Evolutionary conservation across 2,888 invertebrate species (phyloP).

Genomic region (Drosophila melanosoma): DNA sequence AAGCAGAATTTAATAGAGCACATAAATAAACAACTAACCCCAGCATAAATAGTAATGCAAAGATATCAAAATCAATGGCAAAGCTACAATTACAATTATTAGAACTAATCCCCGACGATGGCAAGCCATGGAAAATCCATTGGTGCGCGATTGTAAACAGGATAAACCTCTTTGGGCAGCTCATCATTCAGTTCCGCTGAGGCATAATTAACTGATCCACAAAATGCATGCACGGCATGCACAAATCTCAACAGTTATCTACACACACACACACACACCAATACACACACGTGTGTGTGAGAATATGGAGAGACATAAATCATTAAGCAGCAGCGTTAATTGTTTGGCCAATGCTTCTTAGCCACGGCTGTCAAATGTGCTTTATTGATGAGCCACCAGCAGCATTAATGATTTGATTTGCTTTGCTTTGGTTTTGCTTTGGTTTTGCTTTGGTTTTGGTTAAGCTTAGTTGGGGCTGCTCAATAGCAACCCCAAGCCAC

Average conservation of each 20-base stretch:
- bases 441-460: conserved; percentile 44
- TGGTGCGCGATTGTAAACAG: conserved; percentile 13
- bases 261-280: not conserved
- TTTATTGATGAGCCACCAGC: conserved; percentile 71
- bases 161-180: conserved; percentile 61
- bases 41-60: not conserved
- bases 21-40: not conserved
- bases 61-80: conserved; percentile 26
- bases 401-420: conserved; percentile 79
- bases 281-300: not conserved
- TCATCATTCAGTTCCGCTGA: conserved; percentile 59
- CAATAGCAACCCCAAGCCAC: not conserved
- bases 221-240: conserved; percentile 13
- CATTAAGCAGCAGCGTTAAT: conserved; percentile 74
- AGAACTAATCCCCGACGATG: conserved; percentile 26
- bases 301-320: conserved; percentile 58
- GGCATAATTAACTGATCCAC: conserved; percentile 57
- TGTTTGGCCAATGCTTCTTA: conserved; percentile 68
- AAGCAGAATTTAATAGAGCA: not conserved
- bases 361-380: conserved; percentile 66
- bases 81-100: conserved; percentile 20
- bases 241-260: not conserved
- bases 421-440: conserved; percentile 33
- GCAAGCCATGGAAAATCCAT: conserved; percentile 1
- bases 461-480: conserved; percentile 8